Evolutionary conservation across 1,140 invertebrate genomes (phyloP).

Genomic region (Cherax destructor): DNA sequence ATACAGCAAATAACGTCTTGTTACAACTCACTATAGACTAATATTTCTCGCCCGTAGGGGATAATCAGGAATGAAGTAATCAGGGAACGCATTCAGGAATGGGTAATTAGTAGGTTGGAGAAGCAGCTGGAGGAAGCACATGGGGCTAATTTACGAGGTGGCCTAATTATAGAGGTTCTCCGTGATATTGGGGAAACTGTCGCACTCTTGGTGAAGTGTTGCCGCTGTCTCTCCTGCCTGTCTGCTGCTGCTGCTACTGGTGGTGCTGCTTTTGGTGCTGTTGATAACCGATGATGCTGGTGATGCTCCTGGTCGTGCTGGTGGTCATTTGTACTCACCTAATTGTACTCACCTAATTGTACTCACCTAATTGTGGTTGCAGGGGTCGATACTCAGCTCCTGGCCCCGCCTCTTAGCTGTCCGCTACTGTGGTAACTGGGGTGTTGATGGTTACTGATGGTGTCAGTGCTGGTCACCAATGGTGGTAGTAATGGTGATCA

Average conservation of each 20-base stretch:
- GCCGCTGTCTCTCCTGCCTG: background rate
- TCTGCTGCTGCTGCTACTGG: background rate
- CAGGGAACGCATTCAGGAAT: slow-evolving; percentile 1
- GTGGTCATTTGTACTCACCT: too few relatives aligned
- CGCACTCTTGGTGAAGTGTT: too few relatives aligned
- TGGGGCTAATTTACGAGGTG: background rate
- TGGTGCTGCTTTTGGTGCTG: background rate
- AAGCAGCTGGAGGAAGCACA: slow-evolving; percentile 11
- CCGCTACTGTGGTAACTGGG: too few relatives aligned
- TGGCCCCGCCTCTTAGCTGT: too few relatives aligned
- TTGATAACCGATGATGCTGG: background rate
- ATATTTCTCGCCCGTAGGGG: background rate
- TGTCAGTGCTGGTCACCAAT: too few relatives aligned
- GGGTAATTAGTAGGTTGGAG: slow-evolving; percentile 15
- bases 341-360: too few relatives aligned
- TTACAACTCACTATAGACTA: too few relatives aligned
- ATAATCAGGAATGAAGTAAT: slow-evolving; percentile 18
- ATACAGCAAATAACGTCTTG: too few relatives aligned
- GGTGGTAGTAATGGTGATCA: too few relatives aligned
- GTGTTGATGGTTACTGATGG: too few relatives aligned
- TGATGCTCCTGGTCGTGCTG: background rate
- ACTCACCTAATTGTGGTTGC: too few relatives aligned
- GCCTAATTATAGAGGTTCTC: slow-evolving; percentile 17
- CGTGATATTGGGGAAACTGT: slow-evolving; percentile 2
- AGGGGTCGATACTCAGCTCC: too few relatives aligned